A percentile compares a stretch with the other conserved stretches of the same genome.
Conservation (phyloP, 2,888 invertebrate genomes). For the Polymixis lichenea region DNA sequence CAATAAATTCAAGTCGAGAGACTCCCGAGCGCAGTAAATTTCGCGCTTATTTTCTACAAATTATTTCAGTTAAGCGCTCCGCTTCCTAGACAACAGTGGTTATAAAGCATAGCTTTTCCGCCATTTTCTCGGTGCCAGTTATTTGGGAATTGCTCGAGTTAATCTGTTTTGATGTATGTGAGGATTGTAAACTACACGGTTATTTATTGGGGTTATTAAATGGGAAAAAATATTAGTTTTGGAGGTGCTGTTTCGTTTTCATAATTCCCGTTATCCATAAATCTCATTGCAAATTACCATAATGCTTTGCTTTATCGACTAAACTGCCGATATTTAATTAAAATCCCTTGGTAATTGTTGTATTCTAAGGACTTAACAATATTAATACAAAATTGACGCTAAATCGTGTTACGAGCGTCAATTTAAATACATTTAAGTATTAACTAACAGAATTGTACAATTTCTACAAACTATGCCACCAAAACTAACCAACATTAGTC, state of each 20-base stretch:
- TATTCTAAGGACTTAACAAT: background rate
- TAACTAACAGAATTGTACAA: background rate
- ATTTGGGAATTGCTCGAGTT: slow-evolving; percentile 51
- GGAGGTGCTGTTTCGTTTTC: background rate
- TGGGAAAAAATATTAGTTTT: slow-evolving; percentile 20
- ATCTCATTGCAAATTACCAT: background rate
- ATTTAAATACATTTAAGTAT: background rate
- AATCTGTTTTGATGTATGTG: slow-evolving; percentile 61
- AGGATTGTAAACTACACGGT: slow-evolving; percentile 39
- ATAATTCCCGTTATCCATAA: background rate
- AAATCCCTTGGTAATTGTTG: background rate
- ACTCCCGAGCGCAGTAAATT: slow-evolving; percentile 81
- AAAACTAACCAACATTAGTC: slow-evolving; percentile 41
- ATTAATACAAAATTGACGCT: slow-evolving; percentile 2
- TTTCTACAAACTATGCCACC: slow-evolving; percentile 9
- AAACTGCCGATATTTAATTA: background rate
- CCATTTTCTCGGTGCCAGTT: slow-evolving; percentile 50
- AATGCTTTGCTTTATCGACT: background rate
- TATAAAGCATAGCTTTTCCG: slow-evolving; percentile 59
- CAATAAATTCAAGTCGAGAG: slow-evolving; percentile 84
- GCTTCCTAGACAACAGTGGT: slow-evolving; percentile 64
- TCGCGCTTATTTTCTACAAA: slow-evolving; percentile 84
- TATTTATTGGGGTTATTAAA: slow-evolving; percentile 45
- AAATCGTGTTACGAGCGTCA: background rate
- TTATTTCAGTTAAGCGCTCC: slow-evolving; percentile 79